Percentiles rank a stretch among this genome's conserved stretches.
These are phyloP conservation scores for Clarias fuscus DNA, from an alignment of 2,797 vertebrate species.

Conservation along the genomic window DNA sequence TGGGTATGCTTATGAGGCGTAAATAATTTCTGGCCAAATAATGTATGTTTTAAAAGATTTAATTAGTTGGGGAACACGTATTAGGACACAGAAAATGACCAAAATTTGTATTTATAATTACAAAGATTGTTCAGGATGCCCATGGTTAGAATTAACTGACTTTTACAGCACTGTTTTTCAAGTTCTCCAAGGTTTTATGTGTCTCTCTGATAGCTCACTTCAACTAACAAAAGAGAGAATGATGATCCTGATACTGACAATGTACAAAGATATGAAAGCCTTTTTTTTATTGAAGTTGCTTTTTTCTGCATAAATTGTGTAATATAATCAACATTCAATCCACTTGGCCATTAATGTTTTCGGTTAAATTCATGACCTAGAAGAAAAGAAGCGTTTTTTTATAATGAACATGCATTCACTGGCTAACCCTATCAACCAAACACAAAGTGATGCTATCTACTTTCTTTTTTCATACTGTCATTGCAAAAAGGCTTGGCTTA, in stretches of 20 bases:
- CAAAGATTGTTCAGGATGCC: background rate
- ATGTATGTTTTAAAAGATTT: background rate
- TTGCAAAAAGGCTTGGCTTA: slow-evolving; percentile 24
- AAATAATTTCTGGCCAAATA: background rate
- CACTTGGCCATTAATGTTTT: background rate
- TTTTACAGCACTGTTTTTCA: background rate
- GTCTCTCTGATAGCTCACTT: background rate
- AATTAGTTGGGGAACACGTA: background rate
- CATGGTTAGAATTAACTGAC: background rate
- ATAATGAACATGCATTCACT: background rate
- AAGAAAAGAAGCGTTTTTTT: background rate
- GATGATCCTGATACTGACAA: background rate
- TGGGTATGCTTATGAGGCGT: no score
- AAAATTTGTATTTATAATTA: background rate
- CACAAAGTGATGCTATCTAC: slow-evolving; percentile 23
- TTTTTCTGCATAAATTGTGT: background rate
- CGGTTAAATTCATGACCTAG: background rate
- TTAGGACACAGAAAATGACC: background rate
- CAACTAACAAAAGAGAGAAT: background rate
- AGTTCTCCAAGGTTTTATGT: background rate
- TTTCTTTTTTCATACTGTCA: slow-evolving; percentile 26
- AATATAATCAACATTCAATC: background rate
- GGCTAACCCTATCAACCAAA: background rate
- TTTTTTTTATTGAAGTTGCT: background rate
- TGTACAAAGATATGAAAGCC: background rate